Evolutionary conservation across 2,113 vertebrate species (phyloP), one percentile per base, ranked within the genome.

Genomic region (Ammodytes dubius): DNA sequence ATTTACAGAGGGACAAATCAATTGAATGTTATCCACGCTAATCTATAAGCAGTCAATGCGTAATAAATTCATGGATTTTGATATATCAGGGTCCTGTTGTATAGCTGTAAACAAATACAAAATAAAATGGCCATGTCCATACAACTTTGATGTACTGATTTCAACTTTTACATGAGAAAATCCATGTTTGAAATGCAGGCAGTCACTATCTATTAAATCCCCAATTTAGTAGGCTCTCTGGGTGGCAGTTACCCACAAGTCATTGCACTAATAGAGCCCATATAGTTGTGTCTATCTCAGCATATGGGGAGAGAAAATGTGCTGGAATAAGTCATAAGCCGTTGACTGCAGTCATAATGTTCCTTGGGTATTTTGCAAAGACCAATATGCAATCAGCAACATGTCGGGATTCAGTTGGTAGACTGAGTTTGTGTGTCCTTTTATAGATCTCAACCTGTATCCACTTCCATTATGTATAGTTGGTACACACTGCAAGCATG

Each of bases 331-430:
- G 53, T 64, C 43, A 45, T 50, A n/a, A 9, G 4, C 40, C 37
- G 1, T 78, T 42, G n/a, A 61, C 14, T 61, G 71, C 43, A 53
- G 14, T 50, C 56, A 13, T 46, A 59, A 77, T 81, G 47, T 74
- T 37, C 7, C 37, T 40, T 11, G 0, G 17, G 56, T 1, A 27
- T 56, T 77, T 79, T 74, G 17, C 43, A 19, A 79, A 64, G 69
- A 85, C 84, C 83, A 43, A 89, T 88, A 82, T 45, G 47, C 65
- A 87, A 91, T 87, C 81, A 86, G 43, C 39, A 68, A 57, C 39
- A 42, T 69, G 39, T 11, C 3, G 5, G 2, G 7, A 57, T 74
- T 64, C 11, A 42, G 19, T 40, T 49, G 3, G 13, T 8, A 9
- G 17, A 19, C 37, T 40, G 37, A 39, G 50, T 77, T 58, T 40